These are phyloP conservation scores for Panagrolaimus sp. DNA, from an alignment of 1,140 invertebrate species.

Conservation along the genomic window DNA sequence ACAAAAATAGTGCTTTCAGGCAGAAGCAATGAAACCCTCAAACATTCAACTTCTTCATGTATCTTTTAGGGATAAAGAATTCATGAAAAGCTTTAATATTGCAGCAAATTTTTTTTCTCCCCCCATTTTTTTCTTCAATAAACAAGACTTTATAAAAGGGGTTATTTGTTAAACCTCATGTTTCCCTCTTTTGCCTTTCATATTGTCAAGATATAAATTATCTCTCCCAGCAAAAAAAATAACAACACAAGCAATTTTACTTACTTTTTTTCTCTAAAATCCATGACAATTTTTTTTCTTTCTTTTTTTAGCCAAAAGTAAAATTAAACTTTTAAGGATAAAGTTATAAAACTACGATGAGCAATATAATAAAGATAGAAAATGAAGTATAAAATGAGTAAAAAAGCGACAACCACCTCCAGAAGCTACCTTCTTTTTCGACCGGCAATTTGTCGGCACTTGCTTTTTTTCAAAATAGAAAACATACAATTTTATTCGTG, in stretches of 20 bases:
- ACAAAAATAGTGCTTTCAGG: background rate
- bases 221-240: conserved; percentile 1
- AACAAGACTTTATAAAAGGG: background rate
- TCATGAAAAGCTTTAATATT: conserved; percentile 7
- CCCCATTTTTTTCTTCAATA: background rate
- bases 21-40: too few relatives aligned
- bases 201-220: conserved; percentile 3
- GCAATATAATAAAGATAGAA: background rate
- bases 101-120: background rate
- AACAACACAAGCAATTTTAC: background rate
- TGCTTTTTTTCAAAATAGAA: background rate
- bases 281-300: background rate
- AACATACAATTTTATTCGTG: conserved; percentile 12
- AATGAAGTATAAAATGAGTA: background rate
- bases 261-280: background rate
- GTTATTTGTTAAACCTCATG: background rate
- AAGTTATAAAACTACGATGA: conserved; percentile 1
- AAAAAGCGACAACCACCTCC: too few relatives aligned
- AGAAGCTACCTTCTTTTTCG: background rate
- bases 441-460: background rate
- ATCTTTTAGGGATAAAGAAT: conserved; percentile 4
- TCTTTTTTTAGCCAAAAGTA: background rate
- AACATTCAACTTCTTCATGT: background rate
- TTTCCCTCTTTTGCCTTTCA: conserved; percentile 1
- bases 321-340: background rate